Evolutionary conservation across 2,888 invertebrate species (phyloP).

Genomic region (Blastobasis adustella): DNA sequence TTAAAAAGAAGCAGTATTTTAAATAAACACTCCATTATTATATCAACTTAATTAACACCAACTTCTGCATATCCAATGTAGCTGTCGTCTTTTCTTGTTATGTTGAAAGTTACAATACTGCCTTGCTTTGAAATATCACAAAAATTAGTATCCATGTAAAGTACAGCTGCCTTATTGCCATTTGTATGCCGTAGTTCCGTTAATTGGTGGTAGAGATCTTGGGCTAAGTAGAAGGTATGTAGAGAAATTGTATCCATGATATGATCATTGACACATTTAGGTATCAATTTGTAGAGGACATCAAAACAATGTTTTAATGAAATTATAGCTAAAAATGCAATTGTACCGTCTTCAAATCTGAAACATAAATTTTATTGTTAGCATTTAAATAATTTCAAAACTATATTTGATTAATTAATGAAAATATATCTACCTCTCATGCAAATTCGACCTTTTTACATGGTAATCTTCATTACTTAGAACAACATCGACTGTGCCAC

Average conservation of each 20-base stretch:
- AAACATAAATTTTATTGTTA: slow-evolving; percentile 17
- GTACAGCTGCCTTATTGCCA: slow-evolving; percentile 77
- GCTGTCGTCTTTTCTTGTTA: slow-evolving; percentile 83
- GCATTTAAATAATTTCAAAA: no score
- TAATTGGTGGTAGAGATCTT: slow-evolving; percentile 80
- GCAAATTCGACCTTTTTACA: slow-evolving; percentile 78
- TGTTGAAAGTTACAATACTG: slow-evolving; percentile 91
- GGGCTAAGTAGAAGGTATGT: slow-evolving; percentile 86
- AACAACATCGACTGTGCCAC: slow-evolving; percentile 93
- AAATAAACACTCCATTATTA: no score
- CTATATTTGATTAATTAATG: no score
- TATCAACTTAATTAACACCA: slow-evolving; percentile 13
- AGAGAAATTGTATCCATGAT: slow-evolving; percentile 78
- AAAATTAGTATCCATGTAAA: slow-evolving; percentile 86
- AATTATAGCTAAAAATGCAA: slow-evolving; percentile 89
- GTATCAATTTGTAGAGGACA: slow-evolving; percentile 78
- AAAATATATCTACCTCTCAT: slow-evolving; percentile 78
- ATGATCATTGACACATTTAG: slow-evolving; percentile 56
- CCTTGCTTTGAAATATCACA: slow-evolving; percentile 81
- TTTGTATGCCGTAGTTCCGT: slow-evolving; percentile 80
- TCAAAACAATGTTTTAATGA: slow-evolving; percentile 89
- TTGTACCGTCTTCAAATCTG: slow-evolving; percentile 96
- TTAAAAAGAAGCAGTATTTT: not conserved
- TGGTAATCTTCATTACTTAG: slow-evolving; percentile 82
- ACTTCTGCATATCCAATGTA: slow-evolving; percentile 94